phyloP scores from a whole-genome alignment of 2,797 vertebrate species.

The Acanthurus leucopareius region DNA sequence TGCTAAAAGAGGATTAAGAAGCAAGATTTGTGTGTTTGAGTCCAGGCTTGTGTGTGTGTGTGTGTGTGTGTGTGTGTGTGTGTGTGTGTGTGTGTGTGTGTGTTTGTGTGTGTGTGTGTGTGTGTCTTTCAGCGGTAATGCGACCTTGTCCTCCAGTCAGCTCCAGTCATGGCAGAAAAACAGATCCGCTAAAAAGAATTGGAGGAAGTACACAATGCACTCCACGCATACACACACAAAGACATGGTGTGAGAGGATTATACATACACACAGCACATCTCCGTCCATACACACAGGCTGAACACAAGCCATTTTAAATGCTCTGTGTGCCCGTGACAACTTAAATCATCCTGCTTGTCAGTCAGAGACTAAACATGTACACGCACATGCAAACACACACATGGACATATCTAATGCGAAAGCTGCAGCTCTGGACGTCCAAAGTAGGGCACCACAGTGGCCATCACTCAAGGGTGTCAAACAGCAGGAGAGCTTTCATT shows the following conservation, averaged over 20 bases:
- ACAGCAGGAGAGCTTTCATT: constrained; percentile 50
- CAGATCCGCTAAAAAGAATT: constrained; percentile 67
- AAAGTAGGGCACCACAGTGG: constrained; percentile 44
- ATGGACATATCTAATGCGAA: constrained; percentile 22
- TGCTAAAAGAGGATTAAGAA: constrained; percentile 58
- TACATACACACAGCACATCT: constrained; percentile 46
- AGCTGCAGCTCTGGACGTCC: constrained; percentile 20
- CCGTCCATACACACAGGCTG: constrained; percentile 37
- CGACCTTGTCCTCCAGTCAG: constrained; percentile 66
- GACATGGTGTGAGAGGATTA: constrained; percentile 67
- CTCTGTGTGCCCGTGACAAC: constrained; percentile 52
- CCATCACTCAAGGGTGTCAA: constrained; percentile 53
- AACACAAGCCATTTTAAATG: constrained; percentile 49
- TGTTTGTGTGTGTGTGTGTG: constrained; percentile 23
- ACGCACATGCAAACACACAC: constrained; percentile 9
- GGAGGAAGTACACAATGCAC: constrained; percentile 73
- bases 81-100: constrained; percentile 36
- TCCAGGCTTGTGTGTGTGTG: constrained; percentile 26
- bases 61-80: constrained; percentile 22
- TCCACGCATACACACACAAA: constrained; percentile 41
- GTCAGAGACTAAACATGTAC: constrained; percentile 27
- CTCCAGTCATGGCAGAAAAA: constrained; percentile 58
- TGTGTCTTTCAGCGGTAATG: constrained; percentile 33
- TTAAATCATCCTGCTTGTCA: constrained; percentile 64
- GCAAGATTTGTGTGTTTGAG: constrained; percentile 43